Evolutionary conservation across 2,113 vertebrate species (phyloP), one percentile per base, ranked within the genome.

Genomic region (Etheostoma cragini): DNA sequence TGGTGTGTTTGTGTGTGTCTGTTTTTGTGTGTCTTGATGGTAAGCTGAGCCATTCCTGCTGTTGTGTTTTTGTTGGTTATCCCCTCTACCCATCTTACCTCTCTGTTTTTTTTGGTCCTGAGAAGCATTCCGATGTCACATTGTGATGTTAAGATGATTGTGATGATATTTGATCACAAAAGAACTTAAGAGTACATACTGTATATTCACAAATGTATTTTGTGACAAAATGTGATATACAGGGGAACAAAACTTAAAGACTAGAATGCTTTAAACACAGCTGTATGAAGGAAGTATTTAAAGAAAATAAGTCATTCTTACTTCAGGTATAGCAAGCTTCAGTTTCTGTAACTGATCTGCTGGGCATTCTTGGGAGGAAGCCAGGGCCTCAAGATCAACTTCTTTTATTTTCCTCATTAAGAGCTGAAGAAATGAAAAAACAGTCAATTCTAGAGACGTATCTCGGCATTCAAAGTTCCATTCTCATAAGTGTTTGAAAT

Each of bases 361-460:
- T 15, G 94, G 80, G 53, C 76, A 92, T 69, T 95, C 94, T 30
- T 84, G 58, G 4, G 89, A 92, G 2, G 90, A 82, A n/a, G 8
- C 11, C 14, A 94, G 66, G 53, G 83, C 38, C 6, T 95, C 93
- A 52, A 94, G 46, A 79, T 96, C 92, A 73, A 94, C 78, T 15
- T 94, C 92, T 75, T 93, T 92, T 35, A 96, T 87, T 87, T 88
- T 95, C 81, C 80, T 93, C 82, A 93, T 91, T 60, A 93, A 84
- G 38, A 95, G 91, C 95, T 96, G 69, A 57, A 79, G 61, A n/a
- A 24, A 47, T 86, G 1, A 79, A 60, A 66, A 62, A 76, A 52
- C 11, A 45, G 15, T 81, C 2, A 73, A 7, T 50, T 42, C 17
- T 3, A 64, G 13, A 54, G 13, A 35, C 1, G 2, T 24, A 19